phyloP scores from a whole-genome alignment of 2,113 vertebrate species.

The Holacanthus passer region DNA sequence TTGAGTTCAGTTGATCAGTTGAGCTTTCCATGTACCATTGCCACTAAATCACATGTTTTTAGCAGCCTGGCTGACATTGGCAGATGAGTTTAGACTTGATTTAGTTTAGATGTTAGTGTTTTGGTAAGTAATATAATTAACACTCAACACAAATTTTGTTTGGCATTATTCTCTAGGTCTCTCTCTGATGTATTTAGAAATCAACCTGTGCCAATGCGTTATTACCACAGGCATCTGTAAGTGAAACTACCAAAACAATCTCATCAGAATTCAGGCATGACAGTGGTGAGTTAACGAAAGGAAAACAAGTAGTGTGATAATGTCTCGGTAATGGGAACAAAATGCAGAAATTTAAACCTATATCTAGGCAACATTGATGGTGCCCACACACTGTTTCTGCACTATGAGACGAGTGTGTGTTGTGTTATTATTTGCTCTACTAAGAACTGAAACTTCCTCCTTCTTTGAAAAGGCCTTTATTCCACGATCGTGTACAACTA shows the following conservation, averaged over 20 bases:
- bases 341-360: neutral
- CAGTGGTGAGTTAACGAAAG: neutral
- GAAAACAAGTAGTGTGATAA: neutral
- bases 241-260: neutral
- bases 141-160: no score
- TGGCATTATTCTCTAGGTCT: neutral
- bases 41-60: no score
- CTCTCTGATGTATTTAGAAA: neutral
- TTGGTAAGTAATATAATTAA: no score
- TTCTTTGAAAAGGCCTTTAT: neutral
- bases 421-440: neutral
- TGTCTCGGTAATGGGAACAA: no score
- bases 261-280: neutral
- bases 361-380: neutral
- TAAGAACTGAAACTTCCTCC: neutral
- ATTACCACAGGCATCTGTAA: neutral
- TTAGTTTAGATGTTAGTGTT: no score
- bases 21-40: neutral
- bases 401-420: neutral
- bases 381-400: neutral
- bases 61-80: no score
- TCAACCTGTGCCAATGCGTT: neutral
- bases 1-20: neutral
- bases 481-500: neutral
- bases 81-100: no score